Evolutionary conservation across 2,888 invertebrate species (phyloP).

Genomic region (Tridacna crocea): DNA sequence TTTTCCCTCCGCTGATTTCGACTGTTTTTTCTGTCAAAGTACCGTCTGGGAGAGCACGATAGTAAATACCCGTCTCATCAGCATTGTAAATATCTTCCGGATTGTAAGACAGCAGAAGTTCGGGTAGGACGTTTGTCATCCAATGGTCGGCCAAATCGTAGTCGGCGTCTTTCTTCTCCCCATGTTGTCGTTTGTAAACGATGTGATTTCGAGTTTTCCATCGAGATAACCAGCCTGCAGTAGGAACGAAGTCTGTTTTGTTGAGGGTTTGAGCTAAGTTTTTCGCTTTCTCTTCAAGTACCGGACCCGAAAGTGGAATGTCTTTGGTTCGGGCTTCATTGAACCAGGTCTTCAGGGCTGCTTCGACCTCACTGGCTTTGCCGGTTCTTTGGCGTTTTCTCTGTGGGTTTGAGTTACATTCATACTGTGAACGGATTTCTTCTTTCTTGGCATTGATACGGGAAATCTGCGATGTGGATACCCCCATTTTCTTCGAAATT

Average conservation of each 20-base stretch:
- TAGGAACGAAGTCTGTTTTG: neutral
- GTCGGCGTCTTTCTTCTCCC: conserved; percentile 44
- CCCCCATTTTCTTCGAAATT: neutral
- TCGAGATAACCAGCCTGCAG: conserved; percentile 21
- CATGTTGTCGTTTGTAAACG: conserved; percentile 28
- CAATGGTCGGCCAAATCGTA: conserved; percentile 22
- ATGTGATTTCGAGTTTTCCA: conserved; percentile 42
- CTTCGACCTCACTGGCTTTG: conserved; percentile 35
- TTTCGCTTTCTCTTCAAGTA: conserved; percentile 1
- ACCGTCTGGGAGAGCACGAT: conserved; percentile 22
- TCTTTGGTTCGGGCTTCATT: neutral
- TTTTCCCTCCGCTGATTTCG: conserved; percentile 24
- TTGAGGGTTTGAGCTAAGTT: neutral
- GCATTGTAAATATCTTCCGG: neutral
- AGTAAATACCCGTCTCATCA: conserved; percentile 2
- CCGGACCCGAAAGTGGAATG: neutral
- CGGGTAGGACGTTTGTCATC: neutral
- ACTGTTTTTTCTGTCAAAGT: conserved; percentile 22
- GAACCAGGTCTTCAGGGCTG: conserved; percentile 37
- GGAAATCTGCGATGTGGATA: conserved; percentile 3
- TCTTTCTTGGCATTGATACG: conserved; percentile 5
- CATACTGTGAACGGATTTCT: conserved; percentile 6
- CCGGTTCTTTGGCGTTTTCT: conserved; percentile 43
- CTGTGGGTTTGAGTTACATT: conserved; percentile 41
- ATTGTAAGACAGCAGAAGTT: neutral